Percentiles rank a stretch among this genome's conserved stretches.
Conservation (phyloP, 2,888 invertebrate species). For the Andricus curvator region DNA sequence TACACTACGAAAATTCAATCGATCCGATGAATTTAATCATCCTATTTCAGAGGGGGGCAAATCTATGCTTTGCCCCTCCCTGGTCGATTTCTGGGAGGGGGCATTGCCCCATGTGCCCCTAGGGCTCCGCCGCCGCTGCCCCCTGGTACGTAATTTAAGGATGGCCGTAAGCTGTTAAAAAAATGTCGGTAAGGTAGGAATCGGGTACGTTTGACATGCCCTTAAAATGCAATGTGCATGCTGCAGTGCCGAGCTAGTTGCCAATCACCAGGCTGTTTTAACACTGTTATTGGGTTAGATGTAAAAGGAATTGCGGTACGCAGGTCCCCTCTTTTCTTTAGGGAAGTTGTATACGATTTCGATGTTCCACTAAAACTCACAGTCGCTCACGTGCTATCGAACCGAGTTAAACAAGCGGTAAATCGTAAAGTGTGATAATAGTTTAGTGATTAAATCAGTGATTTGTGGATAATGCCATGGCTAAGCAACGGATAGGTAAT, state of each 20-base stretch:
- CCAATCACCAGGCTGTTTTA: background rate
- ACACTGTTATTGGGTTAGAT: conserved; percentile 24
- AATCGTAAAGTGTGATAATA: conserved; percentile 10
- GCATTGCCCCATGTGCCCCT: too few relatives aligned
- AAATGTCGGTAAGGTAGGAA: too few relatives aligned
- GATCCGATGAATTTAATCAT: too few relatives aligned
- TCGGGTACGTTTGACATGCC: accelerated
- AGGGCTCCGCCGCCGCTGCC: too few relatives aligned
- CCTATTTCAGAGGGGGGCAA: too few relatives aligned
- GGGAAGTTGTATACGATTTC: conserved; percentile 23
- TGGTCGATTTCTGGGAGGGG: too few relatives aligned
- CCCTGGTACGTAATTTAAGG: too few relatives aligned
- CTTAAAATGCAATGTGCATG: background rate
- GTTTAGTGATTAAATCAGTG: conserved; percentile 18
- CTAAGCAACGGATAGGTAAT: conserved; percentile 38
- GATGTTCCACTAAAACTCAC: conserved; percentile 41
- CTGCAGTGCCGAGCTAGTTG: background rate
- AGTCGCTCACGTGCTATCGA: conserved; percentile 38
- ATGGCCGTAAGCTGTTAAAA: background rate
- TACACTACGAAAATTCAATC: too few relatives aligned
- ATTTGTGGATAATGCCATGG: conserved; percentile 38
- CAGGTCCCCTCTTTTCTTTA: conserved; percentile 19
- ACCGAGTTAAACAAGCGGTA: conserved; percentile 33
- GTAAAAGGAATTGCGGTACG: conserved; percentile 22
- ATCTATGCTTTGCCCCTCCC: too few relatives aligned